Evolutionary conservation across 1,140 invertebrate genomes (phyloP), one percentile per base, ranked within the genome.

Genomic region (Apis laboriosa): DNA sequence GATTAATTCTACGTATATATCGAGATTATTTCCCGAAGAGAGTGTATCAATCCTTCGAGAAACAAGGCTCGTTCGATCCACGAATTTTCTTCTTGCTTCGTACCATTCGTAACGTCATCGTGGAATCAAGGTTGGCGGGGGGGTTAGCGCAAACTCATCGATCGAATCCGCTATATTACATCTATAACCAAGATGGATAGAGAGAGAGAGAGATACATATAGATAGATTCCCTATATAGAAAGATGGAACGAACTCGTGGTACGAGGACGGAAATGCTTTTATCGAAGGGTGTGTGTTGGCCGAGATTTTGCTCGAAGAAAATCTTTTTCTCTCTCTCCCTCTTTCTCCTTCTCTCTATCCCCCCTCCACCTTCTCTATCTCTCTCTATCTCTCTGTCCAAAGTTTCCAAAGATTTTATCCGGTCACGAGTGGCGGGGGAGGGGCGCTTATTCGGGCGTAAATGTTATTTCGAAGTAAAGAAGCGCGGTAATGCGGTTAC

Each of bases 81-180:
- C 21, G 81, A 64, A 83, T 58, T 43, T 43, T 43, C 34, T 34
- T n/a, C 15, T 43, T 12, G 19, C 24, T 21, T 17, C 9, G 43
- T 51, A 43, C 21, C 11, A 21, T n/a, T n/a, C 61, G 66, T 34
- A 28, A 43, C 34, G 4, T 43, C 34, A 5, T 43, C 34, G 5
- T 43, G 34, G 34, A 43, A 43, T 43, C 34, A 43, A 43, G 0
- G 34, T 43, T 43, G 34, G 34, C 34, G 5, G 34, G 5, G 34
- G 34, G 5, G 34, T 43, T 43, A 43, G 34, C 34, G 67, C 55
- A 49, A 55, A 83, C 53, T 68, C 51, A 77, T 83, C 81, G 81
- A 83, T 77, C 58, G 58, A 56, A 71, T 72, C 63, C 24, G 13
- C 53, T 9, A 56, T 49, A 51, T 80, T 80, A 80, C 51, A 28